Evolutionary conservation across 2,888 invertebrate species (phyloP).

Genomic region (Gortyna flavago): DNA sequence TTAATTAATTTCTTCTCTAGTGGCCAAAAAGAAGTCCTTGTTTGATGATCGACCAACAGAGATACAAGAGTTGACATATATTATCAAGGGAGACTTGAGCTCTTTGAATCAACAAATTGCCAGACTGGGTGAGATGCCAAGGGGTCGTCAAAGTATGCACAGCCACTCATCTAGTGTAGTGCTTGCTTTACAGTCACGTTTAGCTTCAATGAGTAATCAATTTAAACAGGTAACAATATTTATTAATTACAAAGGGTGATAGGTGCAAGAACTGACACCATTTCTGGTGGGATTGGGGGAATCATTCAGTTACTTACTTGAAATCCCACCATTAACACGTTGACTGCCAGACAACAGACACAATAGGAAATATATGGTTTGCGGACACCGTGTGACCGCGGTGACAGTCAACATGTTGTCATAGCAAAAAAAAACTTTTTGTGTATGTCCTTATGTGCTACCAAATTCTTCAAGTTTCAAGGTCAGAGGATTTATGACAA

Average conservation of each 20-base stretch:
- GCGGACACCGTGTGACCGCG: too few relatives aligned
- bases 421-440: neutral
- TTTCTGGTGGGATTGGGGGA: neutral
- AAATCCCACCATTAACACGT: neutral
- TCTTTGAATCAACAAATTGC: conserved; percentile 99
- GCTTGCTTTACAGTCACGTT: conserved; percentile 96
- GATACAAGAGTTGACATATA: conserved; percentile 99
- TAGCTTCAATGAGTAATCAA: conserved; percentile 99
- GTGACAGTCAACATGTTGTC: too few relatives aligned
- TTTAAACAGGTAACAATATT: conserved; percentile 94
- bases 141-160: conserved; percentile 95
- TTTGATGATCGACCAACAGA: conserved; percentile 99
- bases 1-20: conserved; percentile 87
- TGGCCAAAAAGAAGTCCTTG: conserved; percentile 99
- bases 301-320: neutral
- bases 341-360: too few relatives aligned
- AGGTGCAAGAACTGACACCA: neutral
- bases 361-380: too few relatives aligned
- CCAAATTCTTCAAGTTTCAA: neutral
- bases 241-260: neutral
- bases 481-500: neutral
- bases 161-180: conserved; percentile 98
- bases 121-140: conserved; percentile 95
- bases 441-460: neutral
- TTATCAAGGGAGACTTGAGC: conserved; percentile 98